These are phyloP conservation scores for Watsonalla binaria DNA, from an alignment of 2,888 invertebrate species.

Conservation along the genomic window DNA sequence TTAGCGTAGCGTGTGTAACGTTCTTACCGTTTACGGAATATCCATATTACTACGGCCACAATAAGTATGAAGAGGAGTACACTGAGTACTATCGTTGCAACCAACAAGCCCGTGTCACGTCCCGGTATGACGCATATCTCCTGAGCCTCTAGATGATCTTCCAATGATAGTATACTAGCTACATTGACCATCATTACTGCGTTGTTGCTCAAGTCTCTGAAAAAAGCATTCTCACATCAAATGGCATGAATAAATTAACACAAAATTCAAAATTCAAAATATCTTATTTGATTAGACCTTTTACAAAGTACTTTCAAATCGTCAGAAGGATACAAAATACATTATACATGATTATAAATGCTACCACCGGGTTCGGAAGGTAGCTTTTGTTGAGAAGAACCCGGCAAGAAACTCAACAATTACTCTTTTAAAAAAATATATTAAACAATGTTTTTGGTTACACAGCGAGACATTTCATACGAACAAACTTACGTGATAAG, in stretches of 20 bases:
- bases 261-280: no score
- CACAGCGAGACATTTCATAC: slow-evolving; percentile 6
- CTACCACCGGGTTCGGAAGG: no score
- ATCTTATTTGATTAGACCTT: no score
- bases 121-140: slow-evolving; percentile 41
- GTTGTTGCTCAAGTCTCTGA: slow-evolving; percentile 55
- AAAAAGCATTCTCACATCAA: slow-evolving; percentile 20
- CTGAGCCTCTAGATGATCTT: slow-evolving; percentile 59
- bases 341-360: no score
- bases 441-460: no score
- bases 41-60: slow-evolving; percentile 47
- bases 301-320: no score
- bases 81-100: slow-evolving; percentile 59
- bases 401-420: no score
- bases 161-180: slow-evolving; percentile 48
- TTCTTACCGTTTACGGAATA: slow-evolving; percentile 60
- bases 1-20: slow-evolving; percentile 36
- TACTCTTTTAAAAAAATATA: no score
- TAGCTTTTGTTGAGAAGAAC: no score
- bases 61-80: slow-evolving; percentile 57
- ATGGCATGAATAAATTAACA: not conserved
- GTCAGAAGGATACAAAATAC: no score
- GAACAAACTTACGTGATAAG: slow-evolving; percentile 44
- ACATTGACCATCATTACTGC: slow-evolving; percentile 37
- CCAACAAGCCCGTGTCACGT: slow-evolving; percentile 59